Evolutionary conservation across 2,797 vertebrate species (phyloP), one percentile per base, ranked within the genome.

Genomic region (Characodon lateralis): DNA sequence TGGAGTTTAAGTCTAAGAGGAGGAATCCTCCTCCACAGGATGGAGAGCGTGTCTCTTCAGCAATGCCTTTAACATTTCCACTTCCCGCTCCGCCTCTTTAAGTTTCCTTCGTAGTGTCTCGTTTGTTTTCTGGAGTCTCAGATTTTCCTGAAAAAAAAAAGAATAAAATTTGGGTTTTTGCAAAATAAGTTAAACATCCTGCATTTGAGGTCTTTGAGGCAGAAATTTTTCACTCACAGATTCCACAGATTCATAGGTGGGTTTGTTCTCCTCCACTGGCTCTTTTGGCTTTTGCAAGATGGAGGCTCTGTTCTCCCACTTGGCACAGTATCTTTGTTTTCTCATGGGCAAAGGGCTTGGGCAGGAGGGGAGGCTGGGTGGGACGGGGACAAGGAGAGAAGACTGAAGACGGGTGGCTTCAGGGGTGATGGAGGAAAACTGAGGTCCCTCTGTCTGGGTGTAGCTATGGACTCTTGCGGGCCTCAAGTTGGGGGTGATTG

Each of bases 221-320:
- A 26, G 2, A 48, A 28, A n/a, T 41, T 18, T 2, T 7, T 8
- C 66, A 90, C 93, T 87, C 94, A 98, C 98, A 91, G 93, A 95
- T 83, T 98, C 96, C 76, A 99, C 94, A 81, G 95, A 94, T 83
- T 97, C 96, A 66, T 95, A 96, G 22, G 92, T 94, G 1, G 95
- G 93, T 91, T 96, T 97, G 88, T 43, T 80, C 6, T 92, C 91
- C n/a, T 94, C 93, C 10, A 91, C 88, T 3, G 80, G 63, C 73
- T 96, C 96, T 84, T 95, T 96, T 5, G 89, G 89, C 68, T 96
- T 97, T 43, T 95, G 94, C 76, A 94, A 85, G 20, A 91, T 53
- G 69, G 95, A 96, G 6, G 95, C 96, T 89, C 97, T 96, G 93
- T 98, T 99, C 87, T 98, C 98, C 98, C 98, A 99, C 89, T 97